A percentile compares a stretch with the other conserved stretches of the same genome.
Conservation (phyloP, 2,888 invertebrate species). For the Formica aserva region DNA sequence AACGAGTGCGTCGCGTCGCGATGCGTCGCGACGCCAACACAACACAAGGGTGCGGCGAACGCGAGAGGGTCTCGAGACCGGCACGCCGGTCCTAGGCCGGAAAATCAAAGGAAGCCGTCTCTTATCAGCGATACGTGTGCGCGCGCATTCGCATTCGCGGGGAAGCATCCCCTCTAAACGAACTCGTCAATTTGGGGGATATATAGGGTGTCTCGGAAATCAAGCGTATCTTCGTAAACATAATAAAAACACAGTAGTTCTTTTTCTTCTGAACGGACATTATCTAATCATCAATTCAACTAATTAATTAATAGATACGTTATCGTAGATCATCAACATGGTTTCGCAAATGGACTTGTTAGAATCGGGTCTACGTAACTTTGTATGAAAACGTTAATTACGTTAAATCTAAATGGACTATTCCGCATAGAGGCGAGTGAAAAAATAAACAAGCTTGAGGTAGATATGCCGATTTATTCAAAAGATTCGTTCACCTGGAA, state of each 20-base stretch:
- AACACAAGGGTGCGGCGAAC: constrained; percentile 33
- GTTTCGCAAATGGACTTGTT: not conserved
- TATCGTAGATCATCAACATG: not conserved
- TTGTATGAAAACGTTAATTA: not conserved
- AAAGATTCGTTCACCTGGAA: constrained; percentile 47
- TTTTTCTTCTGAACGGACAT: not conserved
- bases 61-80: constrained; percentile 11
- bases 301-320: not conserved
- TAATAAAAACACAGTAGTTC: not conserved
- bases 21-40: constrained; percentile 48
- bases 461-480: constrained; percentile 55
- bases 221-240: not conserved
- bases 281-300: not conserved
- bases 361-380: not conserved
- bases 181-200: not conserved
- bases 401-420: not conserved
- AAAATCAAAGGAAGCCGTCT: constrained; percentile 51
- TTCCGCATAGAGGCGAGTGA: not conserved
- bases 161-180: not conserved
- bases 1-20: constrained; percentile 33
- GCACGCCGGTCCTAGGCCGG: constrained; percentile 20
- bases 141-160: not conserved
- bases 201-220: not conserved
- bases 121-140: constrained; percentile 31
- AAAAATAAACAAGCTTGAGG: constrained; percentile 19